These are phyloP conservation scores for Panzeria rudis DNA, from an alignment of 2,888 invertebrate genomes.

Conservation along the genomic window DNA sequence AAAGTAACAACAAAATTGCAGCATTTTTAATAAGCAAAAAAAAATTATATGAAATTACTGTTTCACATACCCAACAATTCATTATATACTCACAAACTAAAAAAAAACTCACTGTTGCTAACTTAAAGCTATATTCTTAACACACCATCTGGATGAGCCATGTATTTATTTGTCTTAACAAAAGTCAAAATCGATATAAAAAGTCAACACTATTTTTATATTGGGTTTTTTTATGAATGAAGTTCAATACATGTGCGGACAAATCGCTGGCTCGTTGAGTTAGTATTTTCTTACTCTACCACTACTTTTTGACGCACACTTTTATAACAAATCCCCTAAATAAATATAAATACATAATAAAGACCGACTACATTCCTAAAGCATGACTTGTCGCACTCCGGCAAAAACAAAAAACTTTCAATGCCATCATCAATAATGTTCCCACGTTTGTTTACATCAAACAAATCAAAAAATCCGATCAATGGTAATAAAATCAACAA, in stretches of 20 bases:
- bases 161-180: no score
- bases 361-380: neutral
- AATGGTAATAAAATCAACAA: constrained; percentile 58
- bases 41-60: constrained; percentile 6
- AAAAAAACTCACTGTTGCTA: no score
- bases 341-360: neutral
- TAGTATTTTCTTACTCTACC: neutral
- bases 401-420: constrained; percentile 15
- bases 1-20: no score
- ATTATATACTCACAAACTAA: neutral
- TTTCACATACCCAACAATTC: neutral
- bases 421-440: constrained; percentile 53
- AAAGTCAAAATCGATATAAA: no score
- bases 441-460: constrained; percentile 58
- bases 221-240: no score
- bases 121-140: no score
- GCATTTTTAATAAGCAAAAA: no score
- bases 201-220: no score
- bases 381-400: neutral
- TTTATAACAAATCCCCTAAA: neutral
- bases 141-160: no score
- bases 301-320: neutral
- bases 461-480: constrained; percentile 42
- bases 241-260: no score
- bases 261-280: neutral